Conservation (phyloP, 2,888 invertebrate genomes). For the Isoperla grammatica region DNA sequence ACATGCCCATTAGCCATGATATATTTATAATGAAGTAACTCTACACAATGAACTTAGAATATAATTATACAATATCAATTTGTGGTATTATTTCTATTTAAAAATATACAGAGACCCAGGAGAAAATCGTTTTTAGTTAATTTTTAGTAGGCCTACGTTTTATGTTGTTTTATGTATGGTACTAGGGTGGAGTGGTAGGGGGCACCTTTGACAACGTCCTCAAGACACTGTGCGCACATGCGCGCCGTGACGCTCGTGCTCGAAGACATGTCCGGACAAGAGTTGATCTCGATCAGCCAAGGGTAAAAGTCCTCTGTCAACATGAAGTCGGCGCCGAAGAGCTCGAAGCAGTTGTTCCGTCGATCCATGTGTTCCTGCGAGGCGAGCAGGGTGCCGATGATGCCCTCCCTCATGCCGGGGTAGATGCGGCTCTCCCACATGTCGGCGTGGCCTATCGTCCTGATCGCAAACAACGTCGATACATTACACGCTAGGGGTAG, state of each 20-base stretch:
- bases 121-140: too few relatives aligned
- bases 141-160: too few relatives aligned
- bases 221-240: constrained; percentile 73
- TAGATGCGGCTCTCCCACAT: constrained; percentile 72
- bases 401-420: constrained; percentile 77
- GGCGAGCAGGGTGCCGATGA: constrained; percentile 72
- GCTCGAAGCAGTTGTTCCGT: constrained; percentile 73
- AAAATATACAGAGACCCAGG: neutral
- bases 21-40: too few relatives aligned
- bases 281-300: constrained; percentile 91
- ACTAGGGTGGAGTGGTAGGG: too few relatives aligned
- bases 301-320: constrained; percentile 77
- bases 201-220: constrained; percentile 86
- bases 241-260: constrained; percentile 79
- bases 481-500: too few relatives aligned
- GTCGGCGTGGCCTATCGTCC: constrained; percentile 64
- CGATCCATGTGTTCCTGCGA: constrained; percentile 66
- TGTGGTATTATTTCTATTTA: too few relatives aligned
- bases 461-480: constrained; percentile 40
- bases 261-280: constrained; percentile 78
- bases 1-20: too few relatives aligned
- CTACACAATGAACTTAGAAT: too few relatives aligned
- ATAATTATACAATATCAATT: too few relatives aligned
- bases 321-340: constrained; percentile 92
- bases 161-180: too few relatives aligned